Base-by-base conservation (phyloP, 2,888 invertebrate genomes). In the Ceriagrion tenellum region DNA sequence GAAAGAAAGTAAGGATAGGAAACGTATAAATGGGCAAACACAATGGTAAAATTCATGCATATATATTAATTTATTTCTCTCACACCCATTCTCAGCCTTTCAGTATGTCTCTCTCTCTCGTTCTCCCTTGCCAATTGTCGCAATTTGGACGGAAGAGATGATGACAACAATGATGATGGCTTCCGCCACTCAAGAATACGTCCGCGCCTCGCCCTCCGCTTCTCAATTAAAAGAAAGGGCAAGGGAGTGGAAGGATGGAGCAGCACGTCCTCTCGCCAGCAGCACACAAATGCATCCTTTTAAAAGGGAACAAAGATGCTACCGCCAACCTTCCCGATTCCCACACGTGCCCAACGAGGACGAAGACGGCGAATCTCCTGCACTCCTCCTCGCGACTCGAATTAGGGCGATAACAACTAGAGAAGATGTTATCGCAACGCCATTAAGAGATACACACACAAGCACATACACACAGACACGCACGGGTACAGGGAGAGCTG, bases 71-170 rank as follows among this genome's bases (percentile, higher is more conserved):
- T 4, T n/a, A 69, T 12, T 8, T 4, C 69, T 69, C 69, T 69
- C 69, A 6, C 23, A 26, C 69, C 26, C 69, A 69, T 69, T 69
- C 69, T n/a, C 69, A 8, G 69, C 26, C 69, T 69, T 12, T 20
- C 23, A 10, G 69, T 69, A 8, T 69, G 8, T n/a, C n/a, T 12
- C 69, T 3, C 16, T 81, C 81, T 16, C 81, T 81, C 81, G 35
- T 55, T 91, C 63, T 91, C 91, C 63, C 91, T 63, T 91, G 91
- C 40, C 91, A 63, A 91, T 91, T 91, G 63, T 91, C 91, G 35
- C 91, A 63, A 91, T 91, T 91, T 91, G 56, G 91, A 63, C 30
- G 63, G 63, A 63, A 35, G 63, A 91, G 63, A 56, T 35, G 56
- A 47, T 88, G 88, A 47, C 47, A 8, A 47, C 47, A 8, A 47